Evolutionary conservation across 2,888 invertebrate genomes (phyloP), one percentile per base, ranked within the genome.

Genomic region (Ichneumoninae sp.): DNA sequence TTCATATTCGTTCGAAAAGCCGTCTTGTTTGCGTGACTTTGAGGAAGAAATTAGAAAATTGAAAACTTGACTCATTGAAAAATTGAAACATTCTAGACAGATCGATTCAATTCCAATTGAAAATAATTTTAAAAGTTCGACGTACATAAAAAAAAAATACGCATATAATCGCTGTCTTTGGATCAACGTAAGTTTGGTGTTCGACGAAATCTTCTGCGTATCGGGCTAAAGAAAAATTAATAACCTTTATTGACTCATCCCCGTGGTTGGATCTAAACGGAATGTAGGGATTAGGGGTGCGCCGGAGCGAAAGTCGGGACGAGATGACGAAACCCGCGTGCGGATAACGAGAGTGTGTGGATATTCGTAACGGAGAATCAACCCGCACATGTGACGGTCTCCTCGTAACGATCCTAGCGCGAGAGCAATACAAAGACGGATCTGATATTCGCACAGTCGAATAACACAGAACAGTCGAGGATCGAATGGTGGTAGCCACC

Each of bases 361-460:
- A n/a, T n/a, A 36, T 68, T 74, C 57, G 3, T 71, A 19, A 69
- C 73, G 33, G 54, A 81, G 80, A 86, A 85, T 83, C 69, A 80
- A 83, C 87, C 87, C 87, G 87, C 86, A 87, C 87, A 69, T 85
- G 81, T 82, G 84, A 81, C 79, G 33, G 33, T 57, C 73, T 76
- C 36, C 68, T 54, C 10, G 52, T 66, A 66, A 83, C 44, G 57
- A 50, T 47, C 40, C 57, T 50, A n/a, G 70, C 16, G 44, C n/a
- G 22, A 54, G 19, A 66, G 82, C 65, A 68, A 69, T n/a, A 63
- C 36, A 76, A 36, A 52, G 36, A 50, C 70, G 16, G 63, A 74
- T 75, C 80, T 73, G 83, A 85, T 83, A 82, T 70, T 82, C 50
- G 54, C 22, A 78, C 26, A 26, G 26, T 26, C 26, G 26, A 26